Evolutionary conservation across 30 jellyfish, hydroid and myxozoan species (phyloP).

Genomic region (Chrysaora quinquecirrha): DNA sequence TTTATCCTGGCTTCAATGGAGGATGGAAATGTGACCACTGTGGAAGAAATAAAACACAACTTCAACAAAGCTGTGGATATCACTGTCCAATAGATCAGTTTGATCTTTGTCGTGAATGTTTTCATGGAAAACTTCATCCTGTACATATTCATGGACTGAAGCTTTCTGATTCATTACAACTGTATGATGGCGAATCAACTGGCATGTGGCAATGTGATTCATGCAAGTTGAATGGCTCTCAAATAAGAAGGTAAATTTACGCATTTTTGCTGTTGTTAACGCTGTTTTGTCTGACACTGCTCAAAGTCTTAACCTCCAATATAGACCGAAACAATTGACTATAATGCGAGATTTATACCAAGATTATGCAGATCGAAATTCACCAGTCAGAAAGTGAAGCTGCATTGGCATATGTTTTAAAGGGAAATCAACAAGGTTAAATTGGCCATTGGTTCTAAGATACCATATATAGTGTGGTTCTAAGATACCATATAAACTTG

Average conservation of each 20-base stretch:
- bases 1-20: conserved; percentile 83
- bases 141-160: conserved; percentile 76
- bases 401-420: too few relatives aligned
- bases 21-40: conserved; percentile 97
- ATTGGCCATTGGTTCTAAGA: too few relatives aligned
- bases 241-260: conserved; percentile 81
- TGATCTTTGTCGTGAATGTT: conserved; percentile 92
- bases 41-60: conserved; percentile 44
- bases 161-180: conserved; percentile 82
- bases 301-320: too few relatives aligned
- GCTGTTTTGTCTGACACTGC: too few relatives aligned
- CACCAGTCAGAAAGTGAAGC: too few relatives aligned
- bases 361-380: too few relatives aligned
- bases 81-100: conserved; percentile 85
- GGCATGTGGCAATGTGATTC: conserved; percentile 96
- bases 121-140: conserved; percentile 72
- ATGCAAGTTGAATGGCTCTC: conserved; percentile 77
- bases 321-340: too few relatives aligned
- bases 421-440: too few relatives aligned
- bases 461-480: too few relatives aligned
- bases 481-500: too few relatives aligned
- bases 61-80: conserved; percentile 63
- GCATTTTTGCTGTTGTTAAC: too few relatives aligned
- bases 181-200: conserved; percentile 84
- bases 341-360: too few relatives aligned